Base-by-base conservation (phyloP, 2,888 invertebrate species). In the Andrena haemorrhoa region DNA sequence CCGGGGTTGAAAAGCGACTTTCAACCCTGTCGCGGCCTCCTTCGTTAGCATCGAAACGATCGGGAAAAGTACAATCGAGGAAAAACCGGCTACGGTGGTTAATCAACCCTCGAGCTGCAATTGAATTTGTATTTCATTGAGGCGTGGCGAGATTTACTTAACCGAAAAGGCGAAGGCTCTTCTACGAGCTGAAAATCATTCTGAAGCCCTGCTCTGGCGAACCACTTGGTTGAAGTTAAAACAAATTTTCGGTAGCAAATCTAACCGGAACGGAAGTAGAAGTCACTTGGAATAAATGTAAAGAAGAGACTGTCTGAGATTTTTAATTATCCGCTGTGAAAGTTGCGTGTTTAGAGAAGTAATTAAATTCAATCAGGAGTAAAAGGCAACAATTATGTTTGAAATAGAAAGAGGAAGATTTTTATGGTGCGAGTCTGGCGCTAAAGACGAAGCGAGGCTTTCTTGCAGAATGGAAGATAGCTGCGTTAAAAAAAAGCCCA, bases 391-490 rank as follows among this genome's bases (percentile, higher is more conserved):
- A 29, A 71, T 75, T 51, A 56, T 60, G 10, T 5, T 41, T 20
- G 35, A 29, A 41, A 56, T 35, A 47, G 31, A 84, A 68, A 35
- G 20, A 35, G 16, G 64, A 7, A 3, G 4, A 68, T 41, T 56
- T 23, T 26, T 20, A 6, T 4, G 8, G 16, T 6, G 68, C 53
- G 23, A 8, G 23, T 51, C 20, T 23, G 12, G 29, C 12, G 63
- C 53, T 41, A 77, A 70, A 76, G 63, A 49, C 63, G 29, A 8
- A 20, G 58, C 26, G 10, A 60, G 49, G 79, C 51, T 75, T 29
- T 47, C 41, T 66, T 23, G 61, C 66, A 69, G 72, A 81, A 77
- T 69, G 77, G 75, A 83, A 72, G 80, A 77, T 56, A 68, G 60
- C 31, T 20, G 71, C 47, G 66, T 74, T 71, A 51, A 71, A 80